Evolutionary conservation across 2,113 vertebrate species (phyloP).

Genomic region (Helogale parvula): DNA sequence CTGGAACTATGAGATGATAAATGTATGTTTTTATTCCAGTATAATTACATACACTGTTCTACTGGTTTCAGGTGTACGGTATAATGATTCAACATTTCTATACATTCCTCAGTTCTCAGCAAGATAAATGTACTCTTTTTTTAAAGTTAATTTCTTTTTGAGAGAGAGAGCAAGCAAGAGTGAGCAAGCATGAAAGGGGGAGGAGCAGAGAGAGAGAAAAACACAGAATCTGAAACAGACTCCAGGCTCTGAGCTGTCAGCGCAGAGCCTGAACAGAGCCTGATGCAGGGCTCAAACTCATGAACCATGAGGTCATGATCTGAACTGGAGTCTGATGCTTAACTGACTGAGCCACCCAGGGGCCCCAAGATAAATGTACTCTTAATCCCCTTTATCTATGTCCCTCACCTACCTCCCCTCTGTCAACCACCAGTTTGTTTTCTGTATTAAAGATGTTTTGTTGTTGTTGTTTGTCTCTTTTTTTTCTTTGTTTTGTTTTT

Average conservation of each 20-base stretch:
- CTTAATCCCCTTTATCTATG: background rate
- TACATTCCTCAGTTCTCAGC: background rate
- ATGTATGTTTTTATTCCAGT: background rate
- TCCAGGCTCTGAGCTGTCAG: no score
- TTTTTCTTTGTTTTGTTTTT: background rate
- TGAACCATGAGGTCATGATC: no score
- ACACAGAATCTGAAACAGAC: no score
- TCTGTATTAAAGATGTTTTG: background rate
- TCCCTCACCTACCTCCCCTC: background rate
- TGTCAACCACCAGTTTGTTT: background rate
- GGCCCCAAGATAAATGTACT: background rate
- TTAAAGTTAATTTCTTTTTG: no score
- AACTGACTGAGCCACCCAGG: no score
- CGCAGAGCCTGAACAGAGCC: no score
- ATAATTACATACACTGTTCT: background rate
- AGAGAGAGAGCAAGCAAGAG: no score
- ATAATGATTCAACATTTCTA: background rate
- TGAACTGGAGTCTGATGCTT: no score
- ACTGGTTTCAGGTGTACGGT: background rate
- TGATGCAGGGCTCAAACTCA: no score
- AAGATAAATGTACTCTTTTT: background rate
- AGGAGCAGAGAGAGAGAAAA: no score
- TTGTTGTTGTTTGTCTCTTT: background rate
- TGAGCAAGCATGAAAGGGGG: no score
- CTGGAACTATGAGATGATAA: background rate